These are phyloP conservation scores for Cherax destructor DNA, from an alignment of 1,140 invertebrate genomes.

Conservation along the genomic window DNA sequence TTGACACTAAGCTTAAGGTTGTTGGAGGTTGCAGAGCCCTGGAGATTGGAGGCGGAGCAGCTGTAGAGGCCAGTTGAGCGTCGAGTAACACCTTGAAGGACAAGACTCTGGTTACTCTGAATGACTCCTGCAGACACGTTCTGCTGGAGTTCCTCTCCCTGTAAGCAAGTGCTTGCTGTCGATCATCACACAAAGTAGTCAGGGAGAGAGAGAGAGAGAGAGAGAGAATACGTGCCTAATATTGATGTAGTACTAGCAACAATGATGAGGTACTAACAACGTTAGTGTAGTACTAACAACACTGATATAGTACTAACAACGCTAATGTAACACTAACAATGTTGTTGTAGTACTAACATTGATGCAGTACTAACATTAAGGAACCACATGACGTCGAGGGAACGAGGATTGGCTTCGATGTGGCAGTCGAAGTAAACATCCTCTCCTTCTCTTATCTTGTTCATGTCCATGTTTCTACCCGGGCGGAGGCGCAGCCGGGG, in stretches of 20 bases:
- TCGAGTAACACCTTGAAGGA: constrained; percentile 74
- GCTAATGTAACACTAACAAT: too few relatives aligned
- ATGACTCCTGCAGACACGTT: constrained; percentile 74
- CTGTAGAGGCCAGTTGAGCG: constrained; percentile 80
- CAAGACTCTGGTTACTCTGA: constrained; percentile 75
- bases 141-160: constrained; percentile 87
- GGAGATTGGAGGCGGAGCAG: constrained; percentile 90
- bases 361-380: background rate
- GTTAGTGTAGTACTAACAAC: too few relatives aligned
- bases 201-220: too few relatives aligned
- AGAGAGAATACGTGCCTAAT: too few relatives aligned
- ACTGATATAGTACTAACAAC: too few relatives aligned
- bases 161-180: constrained; percentile 43
- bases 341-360: too few relatives aligned
- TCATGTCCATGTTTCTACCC: background rate
- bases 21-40: constrained; percentile 90
- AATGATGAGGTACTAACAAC: too few relatives aligned
- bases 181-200: too few relatives aligned
- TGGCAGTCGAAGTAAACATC: background rate
- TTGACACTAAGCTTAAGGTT: constrained; percentile 89
- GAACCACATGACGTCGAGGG: background rate
- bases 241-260: too few relatives aligned
- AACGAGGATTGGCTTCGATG: background rate
- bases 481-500: background rate
- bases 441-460: background rate